These are phyloP conservation scores for Oithona nana DNA, from an alignment of 2,888 invertebrate species.

Conservation along the genomic window DNA sequence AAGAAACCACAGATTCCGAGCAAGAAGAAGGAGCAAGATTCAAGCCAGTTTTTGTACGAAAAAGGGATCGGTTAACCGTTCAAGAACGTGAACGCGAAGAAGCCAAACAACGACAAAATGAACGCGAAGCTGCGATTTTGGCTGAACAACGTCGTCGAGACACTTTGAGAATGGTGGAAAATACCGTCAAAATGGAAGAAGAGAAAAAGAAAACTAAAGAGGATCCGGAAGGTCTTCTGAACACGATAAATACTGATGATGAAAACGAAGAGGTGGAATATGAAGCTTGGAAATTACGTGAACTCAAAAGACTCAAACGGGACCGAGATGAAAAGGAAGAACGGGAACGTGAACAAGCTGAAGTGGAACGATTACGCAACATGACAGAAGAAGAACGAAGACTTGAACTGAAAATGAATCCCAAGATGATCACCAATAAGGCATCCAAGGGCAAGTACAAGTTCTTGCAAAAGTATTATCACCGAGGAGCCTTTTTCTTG, in stretches of 20 bases:
- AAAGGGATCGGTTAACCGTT: constrained; percentile 69
- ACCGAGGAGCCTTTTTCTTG: constrained; percentile 95
- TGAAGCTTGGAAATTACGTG: constrained; percentile 92
- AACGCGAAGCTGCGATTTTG: constrained; percentile 58
- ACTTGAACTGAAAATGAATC: constrained; percentile 68
- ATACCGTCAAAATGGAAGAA: constrained; percentile 31
- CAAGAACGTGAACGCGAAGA: constrained; percentile 81
- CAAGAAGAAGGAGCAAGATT: constrained; percentile 19
- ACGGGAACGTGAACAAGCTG: constrained; percentile 29
- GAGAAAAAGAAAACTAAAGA: constrained; percentile 4
- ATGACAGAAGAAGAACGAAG: constrained; percentile 93
- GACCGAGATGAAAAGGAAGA: constrained; percentile 60
- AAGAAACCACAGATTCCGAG: constrained; percentile 18
- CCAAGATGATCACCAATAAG: constrained; percentile 79
- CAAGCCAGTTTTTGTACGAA: constrained; percentile 22
- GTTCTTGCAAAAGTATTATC: constrained; percentile 97
- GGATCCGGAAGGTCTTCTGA: constrained; percentile 37
- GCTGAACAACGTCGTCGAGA: constrained; percentile 74
- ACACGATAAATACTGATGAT: constrained; percentile 77
- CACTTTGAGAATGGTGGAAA: constrained; percentile 74
- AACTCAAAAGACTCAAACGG: constrained; percentile 84
- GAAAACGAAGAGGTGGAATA: constrained; percentile 85
- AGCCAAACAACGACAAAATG: constrained; percentile 59
- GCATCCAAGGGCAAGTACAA: constrained; percentile 94
- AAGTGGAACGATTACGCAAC: constrained; percentile 71